A percentile compares a stretch with the other conserved stretches of the same genome.
Conservation (phyloP, 1,140 invertebrate genomes). For the Drosophila paulistorum region DNA sequence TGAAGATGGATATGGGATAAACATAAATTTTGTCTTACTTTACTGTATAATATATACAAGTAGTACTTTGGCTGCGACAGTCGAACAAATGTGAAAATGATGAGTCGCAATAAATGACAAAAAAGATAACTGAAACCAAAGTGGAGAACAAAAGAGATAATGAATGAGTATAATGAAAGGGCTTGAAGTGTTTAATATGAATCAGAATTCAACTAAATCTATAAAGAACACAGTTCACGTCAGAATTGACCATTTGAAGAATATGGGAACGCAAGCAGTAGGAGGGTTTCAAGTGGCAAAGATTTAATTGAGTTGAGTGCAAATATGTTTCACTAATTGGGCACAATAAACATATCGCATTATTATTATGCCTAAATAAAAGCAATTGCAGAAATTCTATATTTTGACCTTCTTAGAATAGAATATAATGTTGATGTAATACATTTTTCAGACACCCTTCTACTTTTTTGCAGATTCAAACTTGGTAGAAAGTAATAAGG, state of each 20-base stretch:
- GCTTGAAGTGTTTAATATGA: not conserved
- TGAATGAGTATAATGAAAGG: not conserved
- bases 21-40: constrained; percentile 32
- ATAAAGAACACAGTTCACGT: too few relatives aligned
- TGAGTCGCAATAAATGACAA: constrained; percentile 7
- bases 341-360: too few relatives aligned
- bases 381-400: too few relatives aligned
- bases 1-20: constrained; percentile 14
- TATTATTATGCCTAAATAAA: too few relatives aligned
- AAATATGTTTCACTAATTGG: too few relatives aligned
- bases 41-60: constrained; percentile 2
- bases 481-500: too few relatives aligned
- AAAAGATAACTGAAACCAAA: not conserved
- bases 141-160: not conserved
- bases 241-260: not conserved
- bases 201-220: not conserved
- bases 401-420: too few relatives aligned
- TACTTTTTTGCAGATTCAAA: too few relatives aligned
- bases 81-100: not conserved
- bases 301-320: not conserved
- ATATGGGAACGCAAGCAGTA: not conserved
- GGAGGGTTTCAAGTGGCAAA: not conserved
- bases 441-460: too few relatives aligned
- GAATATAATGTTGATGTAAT: too few relatives aligned
- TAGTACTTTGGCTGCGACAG: not conserved